Conservation (phyloP, 64 coral and sea anemone genomes). For the Stylophora pistillata region DNA sequence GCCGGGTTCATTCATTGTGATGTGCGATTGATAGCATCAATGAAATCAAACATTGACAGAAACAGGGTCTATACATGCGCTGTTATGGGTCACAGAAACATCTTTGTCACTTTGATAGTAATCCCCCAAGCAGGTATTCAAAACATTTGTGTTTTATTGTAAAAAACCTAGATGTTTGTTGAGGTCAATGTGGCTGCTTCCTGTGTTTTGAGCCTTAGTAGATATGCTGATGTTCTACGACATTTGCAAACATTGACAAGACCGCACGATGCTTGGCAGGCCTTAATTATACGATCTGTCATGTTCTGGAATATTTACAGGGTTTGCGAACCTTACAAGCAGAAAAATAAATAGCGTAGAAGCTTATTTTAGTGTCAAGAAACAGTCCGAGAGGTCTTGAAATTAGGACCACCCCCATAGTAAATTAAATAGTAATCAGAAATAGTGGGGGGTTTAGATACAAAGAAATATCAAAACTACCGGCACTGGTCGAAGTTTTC, state of each 20-base stretch:
- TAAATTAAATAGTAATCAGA: slow-evolving; percentile 44
- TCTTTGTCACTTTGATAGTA: slow-evolving; percentile 43
- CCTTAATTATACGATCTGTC: slow-evolving; percentile 44
- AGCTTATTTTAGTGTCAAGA: not conserved
- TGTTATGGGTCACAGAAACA: slow-evolving; percentile 32
- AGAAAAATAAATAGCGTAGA: slow-evolving; percentile 3
- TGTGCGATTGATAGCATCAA: slow-evolving; percentile 36
- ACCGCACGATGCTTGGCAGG: not conserved
- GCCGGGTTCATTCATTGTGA: not conserved
- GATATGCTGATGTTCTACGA: not conserved
- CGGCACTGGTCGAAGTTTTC: not conserved
- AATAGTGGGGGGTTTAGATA: slow-evolving; percentile 2
- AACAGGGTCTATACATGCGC: not conserved
- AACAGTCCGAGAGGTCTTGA: slow-evolving; percentile 25
- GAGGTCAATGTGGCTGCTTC: slow-evolving; percentile 26
- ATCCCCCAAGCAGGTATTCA: slow-evolving; percentile 41
- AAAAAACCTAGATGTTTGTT: slow-evolving; percentile 38
- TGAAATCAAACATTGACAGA: slow-evolving; percentile 28
- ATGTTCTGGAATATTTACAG: not conserved
- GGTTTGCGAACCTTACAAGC: slow-evolving; percentile 2
- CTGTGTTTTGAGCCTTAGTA: slow-evolving; percentile 18
- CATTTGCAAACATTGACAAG: slow-evolving; percentile 16
- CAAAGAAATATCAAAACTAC: slow-evolving; percentile 11
- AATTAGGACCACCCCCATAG: slow-evolving; percentile 2
- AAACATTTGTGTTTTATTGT: slow-evolving; percentile 35